Base-by-base conservation (phyloP, 2,797 vertebrate species). In the Perodicticus potto region DNA sequence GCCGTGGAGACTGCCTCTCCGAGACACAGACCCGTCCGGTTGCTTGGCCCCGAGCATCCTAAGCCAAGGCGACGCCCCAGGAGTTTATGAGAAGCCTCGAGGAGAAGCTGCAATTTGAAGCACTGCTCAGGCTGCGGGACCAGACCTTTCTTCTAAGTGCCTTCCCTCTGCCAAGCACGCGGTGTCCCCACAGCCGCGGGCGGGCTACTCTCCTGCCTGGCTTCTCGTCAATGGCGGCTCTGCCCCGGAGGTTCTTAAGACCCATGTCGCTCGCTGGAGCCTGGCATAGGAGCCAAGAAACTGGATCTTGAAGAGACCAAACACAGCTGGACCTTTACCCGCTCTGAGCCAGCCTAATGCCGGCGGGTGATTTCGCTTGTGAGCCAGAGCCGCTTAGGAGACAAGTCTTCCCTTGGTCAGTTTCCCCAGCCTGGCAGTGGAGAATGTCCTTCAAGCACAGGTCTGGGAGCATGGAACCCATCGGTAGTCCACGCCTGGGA, bases 1-100 rank as follows among this genome's bases (percentile, higher is more conserved):
- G 83, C 93, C 13, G 53, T 63, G 90, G 97, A 93, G 76, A 59
- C 91, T 34, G 34, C 83, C 82, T 63, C 45, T 16, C 57, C 10
- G 17, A 80, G 82, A 53, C 73, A 57, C 6, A 4, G 59, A 65
- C 69, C 37, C 5, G 13, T 82, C 61, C 90, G 27, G 55, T 84
- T 14, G 25, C 87, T 40, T 11, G 3, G 29, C 55, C 23, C 59
- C 14, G 57, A 73, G 76, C 85, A 53, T 45, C 67, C 53, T 43
- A 4, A 61, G 70, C 65, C 67, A 10, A 11, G 34, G 16, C 37
- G 20, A 53, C 45, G 29, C 72, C 83, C 49, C 10, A 11, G 2
- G 67, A 59, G 32, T 83, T 95, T 55, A 70, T 57, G 61, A 89
- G 57, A 61, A n/a, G 34, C 65, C 49, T n/a, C 8, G 6, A 74